These are phyloP conservation scores for Rhinatrema bivittatum DNA, from an alignment of 2,797 vertebrate species.

Conservation along the genomic window DNA sequence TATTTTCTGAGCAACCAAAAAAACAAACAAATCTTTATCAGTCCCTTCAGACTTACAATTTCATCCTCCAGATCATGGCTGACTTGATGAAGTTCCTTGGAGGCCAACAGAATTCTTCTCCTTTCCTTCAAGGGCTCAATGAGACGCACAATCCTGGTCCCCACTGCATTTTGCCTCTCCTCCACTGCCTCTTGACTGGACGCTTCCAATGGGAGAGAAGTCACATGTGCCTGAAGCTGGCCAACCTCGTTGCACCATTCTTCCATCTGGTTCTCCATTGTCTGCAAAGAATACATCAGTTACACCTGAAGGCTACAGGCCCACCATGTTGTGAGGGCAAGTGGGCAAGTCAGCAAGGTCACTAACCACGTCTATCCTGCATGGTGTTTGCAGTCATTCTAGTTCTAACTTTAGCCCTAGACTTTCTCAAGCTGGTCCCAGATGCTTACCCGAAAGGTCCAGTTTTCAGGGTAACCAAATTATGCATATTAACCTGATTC, in stretches of 20 bases:
- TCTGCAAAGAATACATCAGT: slow-evolving; percentile 51
- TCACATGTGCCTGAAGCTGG: slow-evolving; percentile 71
- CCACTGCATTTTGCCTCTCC: slow-evolving; percentile 66
- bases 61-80: slow-evolving; percentile 87
- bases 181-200: slow-evolving; percentile 62
- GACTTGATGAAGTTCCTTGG: slow-evolving; percentile 88
- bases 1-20: too few species aligned
- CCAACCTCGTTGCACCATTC: slow-evolving; percentile 84
- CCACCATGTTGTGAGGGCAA: too few species aligned
- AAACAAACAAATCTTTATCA: too few species aligned
- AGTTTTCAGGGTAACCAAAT: too few species aligned
- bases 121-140: slow-evolving; percentile 87
- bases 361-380: too few species aligned
- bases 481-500: too few species aligned
- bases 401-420: too few species aligned
- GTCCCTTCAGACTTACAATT: slow-evolving; percentile 82
- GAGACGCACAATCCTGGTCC: slow-evolving; percentile 78
- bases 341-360: too few species aligned
- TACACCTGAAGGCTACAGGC: too few species aligned
- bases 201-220: slow-evolving; percentile 69
- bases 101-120: slow-evolving; percentile 77
- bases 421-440: too few species aligned
- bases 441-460: too few species aligned
- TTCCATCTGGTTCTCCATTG: slow-evolving; percentile 86
- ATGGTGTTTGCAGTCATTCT: too few species aligned